These are phyloP conservation scores for Andrena chrysosceles DNA, from an alignment of 2,888 invertebrate genomes.

Conservation along the genomic window DNA sequence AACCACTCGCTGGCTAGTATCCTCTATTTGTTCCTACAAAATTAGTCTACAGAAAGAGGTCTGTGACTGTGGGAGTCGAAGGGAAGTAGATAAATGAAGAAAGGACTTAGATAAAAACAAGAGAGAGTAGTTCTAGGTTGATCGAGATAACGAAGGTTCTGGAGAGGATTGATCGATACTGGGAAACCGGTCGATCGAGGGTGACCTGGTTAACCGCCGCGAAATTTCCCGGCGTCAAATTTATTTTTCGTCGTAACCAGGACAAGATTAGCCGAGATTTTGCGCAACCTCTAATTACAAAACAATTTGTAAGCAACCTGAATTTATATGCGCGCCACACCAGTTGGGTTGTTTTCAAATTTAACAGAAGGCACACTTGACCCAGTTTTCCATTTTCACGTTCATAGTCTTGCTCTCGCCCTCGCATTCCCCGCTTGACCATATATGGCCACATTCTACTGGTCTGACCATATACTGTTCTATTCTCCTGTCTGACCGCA, in stretches of 20 bases:
- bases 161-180: constrained; percentile 56
- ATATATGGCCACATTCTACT: not conserved
- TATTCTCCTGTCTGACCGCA: not conserved
- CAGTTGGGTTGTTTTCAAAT: not conserved
- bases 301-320: constrained; percentile 28
- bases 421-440: not conserved
- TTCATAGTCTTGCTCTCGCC: not conserved
- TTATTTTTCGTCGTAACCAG: constrained; percentile 29
- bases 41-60: not conserved
- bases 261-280: constrained; percentile 3
- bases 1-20: not conserved
- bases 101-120: constrained; percentile 31
- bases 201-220: constrained; percentile 55
- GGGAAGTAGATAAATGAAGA: constrained; percentile 7
- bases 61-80: not conserved
- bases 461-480: not conserved
- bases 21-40: too few species aligned
- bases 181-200: constrained; percentile 54
- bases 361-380: not conserved
- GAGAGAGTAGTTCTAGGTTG: constrained; percentile 24
- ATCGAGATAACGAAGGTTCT: constrained; percentile 63
- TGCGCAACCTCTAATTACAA: constrained; percentile 34
- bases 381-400: constrained; percentile 1
- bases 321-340: not conserved
- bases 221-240: constrained; percentile 28